A percentile compares a stretch with the other conserved stretches of the same genome.
Evolutionary conservation across 2,113 vertebrate species (phyloP).

Genomic region (Silurus meridionalis): DNA sequence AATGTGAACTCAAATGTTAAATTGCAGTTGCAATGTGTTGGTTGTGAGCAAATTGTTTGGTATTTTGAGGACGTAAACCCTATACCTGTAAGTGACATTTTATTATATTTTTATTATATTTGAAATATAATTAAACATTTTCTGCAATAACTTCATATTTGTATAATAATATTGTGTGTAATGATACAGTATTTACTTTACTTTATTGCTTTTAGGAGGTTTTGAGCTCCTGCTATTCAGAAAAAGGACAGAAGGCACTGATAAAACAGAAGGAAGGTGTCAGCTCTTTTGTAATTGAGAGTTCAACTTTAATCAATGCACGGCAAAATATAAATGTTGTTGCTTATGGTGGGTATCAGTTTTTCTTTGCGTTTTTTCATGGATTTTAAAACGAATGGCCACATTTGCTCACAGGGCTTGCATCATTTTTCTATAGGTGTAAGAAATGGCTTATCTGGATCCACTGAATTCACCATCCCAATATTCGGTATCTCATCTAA

Average conservation of each 20-base stretch:
- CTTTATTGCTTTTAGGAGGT: conserved; percentile 52
- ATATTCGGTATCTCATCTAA: background rate
- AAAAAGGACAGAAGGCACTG: conserved; percentile 52
- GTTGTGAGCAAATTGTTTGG: conserved; percentile 70
- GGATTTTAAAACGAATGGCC: background rate
- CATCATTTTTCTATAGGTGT: conserved; percentile 30
- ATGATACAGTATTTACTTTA: background rate
- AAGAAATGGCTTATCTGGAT: conserved; percentile 39
- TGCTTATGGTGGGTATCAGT: conserved; percentile 66
- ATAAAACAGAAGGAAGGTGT: conserved; percentile 55
- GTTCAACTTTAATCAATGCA: conserved; percentile 54
- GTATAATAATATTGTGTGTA: background rate
- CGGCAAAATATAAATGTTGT: conserved; percentile 65
- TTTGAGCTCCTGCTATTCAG: conserved; percentile 54
- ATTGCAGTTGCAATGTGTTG: conserved; percentile 62
- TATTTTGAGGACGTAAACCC: conserved; percentile 61
- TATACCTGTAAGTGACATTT: conserved; percentile 54
- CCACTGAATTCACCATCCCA: conserved; percentile 34
- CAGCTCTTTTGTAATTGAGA: conserved; percentile 59
- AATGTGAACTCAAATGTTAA: conserved; percentile 51
- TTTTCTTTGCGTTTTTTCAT: background rate
- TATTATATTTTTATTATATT: background rate
- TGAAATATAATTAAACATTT: no score
- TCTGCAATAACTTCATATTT: conserved; percentile 20
- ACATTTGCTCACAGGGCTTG: background rate